A percentile compares a stretch with the other conserved stretches of the same genome.
Conservation (phyloP, 2,797 vertebrate genomes). For the Sebastes goodei region DNA sequence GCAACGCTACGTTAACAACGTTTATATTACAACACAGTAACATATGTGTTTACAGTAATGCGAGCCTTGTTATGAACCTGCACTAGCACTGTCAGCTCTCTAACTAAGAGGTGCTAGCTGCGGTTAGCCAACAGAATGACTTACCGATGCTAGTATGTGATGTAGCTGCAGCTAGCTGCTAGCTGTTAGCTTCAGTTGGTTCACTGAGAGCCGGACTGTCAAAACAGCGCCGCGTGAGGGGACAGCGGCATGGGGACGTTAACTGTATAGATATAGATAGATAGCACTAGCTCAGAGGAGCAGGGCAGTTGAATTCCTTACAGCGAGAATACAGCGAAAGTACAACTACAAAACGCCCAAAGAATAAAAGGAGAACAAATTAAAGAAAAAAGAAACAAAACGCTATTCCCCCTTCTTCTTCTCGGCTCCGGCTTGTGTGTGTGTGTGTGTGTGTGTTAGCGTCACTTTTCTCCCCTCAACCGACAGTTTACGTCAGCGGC, state of each 20-base stretch:
- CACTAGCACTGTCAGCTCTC: conserved; percentile 35
- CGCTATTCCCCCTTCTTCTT: conserved; percentile 63
- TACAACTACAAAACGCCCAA: conserved; percentile 50
- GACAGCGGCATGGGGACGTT: conserved; percentile 40
- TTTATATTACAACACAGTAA: not conserved
- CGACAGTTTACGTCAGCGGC: conserved; percentile 76
- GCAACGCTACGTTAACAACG: not conserved
- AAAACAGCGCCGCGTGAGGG: conserved; percentile 80
- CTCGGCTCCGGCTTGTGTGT: conserved; percentile 56
- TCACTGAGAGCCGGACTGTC: conserved; percentile 79
- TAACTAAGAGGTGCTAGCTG: conserved; percentile 35
- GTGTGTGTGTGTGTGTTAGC: conserved; percentile 66
- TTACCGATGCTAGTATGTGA: conserved; percentile 75
- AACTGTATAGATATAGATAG: no score
- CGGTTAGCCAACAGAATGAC: conserved; percentile 60
- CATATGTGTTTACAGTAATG: not conserved
- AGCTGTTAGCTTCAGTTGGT: conserved; percentile 63
- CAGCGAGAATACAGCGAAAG: conserved; percentile 9
- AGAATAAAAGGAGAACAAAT: conserved; percentile 72
- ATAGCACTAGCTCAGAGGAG: not conserved
- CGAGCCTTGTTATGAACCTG: not conserved
- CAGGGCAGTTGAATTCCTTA: not conserved
- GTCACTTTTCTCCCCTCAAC: conserved; percentile 66
- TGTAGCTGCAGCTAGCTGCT: conserved; percentile 49
- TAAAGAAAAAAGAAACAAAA: conserved; percentile 82